Conservation (phyloP, 2,888 invertebrate genomes). For the Volucella inflata region DNA sequence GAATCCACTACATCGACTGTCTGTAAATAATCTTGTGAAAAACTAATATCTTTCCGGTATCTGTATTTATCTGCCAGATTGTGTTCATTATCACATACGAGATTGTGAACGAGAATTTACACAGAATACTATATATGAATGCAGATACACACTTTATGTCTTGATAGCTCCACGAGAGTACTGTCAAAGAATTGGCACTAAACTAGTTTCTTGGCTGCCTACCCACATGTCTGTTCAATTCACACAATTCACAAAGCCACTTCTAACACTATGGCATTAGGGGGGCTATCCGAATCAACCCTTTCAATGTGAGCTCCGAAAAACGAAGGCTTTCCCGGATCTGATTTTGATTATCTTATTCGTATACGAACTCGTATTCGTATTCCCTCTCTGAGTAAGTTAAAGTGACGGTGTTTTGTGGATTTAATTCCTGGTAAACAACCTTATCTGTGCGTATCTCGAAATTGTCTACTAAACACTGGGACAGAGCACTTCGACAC, state of each 20-base stretch:
- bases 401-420: slow-evolving; percentile 60
- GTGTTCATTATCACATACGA: slow-evolving; percentile 59
- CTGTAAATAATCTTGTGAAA: slow-evolving; percentile 25
- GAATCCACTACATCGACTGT: slow-evolving; percentile 5
- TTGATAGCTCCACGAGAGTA: slow-evolving; percentile 24
- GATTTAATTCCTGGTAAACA: slow-evolving; percentile 80
- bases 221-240: slow-evolving; percentile 37
- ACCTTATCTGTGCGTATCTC: slow-evolving; percentile 78
- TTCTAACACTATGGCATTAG: neutral
- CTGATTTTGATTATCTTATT: neutral
- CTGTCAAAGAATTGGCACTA: slow-evolving; percentile 26
- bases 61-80: slow-evolving; percentile 47
- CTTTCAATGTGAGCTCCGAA: slow-evolving; percentile 44
- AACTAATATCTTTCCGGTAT: slow-evolving; percentile 48
- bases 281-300: slow-evolving; percentile 12
- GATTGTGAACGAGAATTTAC: too few relatives aligned
- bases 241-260: slow-evolving; percentile 18
- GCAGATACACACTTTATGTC: slow-evolving; percentile 20
- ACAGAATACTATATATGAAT: neutral
- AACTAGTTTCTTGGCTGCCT: slow-evolving; percentile 22
- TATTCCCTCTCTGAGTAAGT: slow-evolving; percentile 1
- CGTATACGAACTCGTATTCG: neutral
- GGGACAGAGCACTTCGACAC: slow-evolving; percentile 20
- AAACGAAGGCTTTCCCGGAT: slow-evolving; percentile 8
- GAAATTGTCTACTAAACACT: slow-evolving; percentile 47